Percentiles rank a stretch among this genome's conserved stretches.
These are phyloP conservation scores for Cotesia vestalis DNA, from an alignment of 1,140 invertebrate species.

Conservation along the genomic window DNA sequence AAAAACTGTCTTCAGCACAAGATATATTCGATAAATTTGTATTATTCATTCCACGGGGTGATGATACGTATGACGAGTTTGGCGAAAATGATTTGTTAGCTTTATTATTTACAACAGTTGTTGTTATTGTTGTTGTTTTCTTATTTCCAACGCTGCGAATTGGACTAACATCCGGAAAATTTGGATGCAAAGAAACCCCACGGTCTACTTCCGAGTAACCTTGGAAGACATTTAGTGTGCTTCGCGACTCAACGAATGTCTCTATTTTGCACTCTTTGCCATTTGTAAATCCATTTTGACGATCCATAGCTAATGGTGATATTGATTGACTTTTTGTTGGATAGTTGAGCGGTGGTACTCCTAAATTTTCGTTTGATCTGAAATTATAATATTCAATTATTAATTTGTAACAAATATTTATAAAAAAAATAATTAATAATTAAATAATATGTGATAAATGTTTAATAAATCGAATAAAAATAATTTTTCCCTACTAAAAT, in stretches of 20 bases:
- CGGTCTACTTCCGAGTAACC: constrained; percentile 60
- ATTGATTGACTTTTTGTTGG: constrained; percentile 61
- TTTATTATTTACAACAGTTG: constrained; percentile 51
- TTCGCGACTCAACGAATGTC: constrained; percentile 52
- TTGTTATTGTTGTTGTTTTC: constrained; percentile 47
- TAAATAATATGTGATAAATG: too few species aligned
- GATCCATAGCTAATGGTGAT: constrained; percentile 63
- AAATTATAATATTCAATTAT: constrained; percentile 24
- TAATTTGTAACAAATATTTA: constrained; percentile 21
- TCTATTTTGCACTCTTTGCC: constrained; percentile 57
- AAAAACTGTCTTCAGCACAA: constrained; percentile 49
- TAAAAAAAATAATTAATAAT: not conserved
- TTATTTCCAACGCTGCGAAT: constrained; percentile 39
- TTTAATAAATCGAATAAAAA: too few species aligned
- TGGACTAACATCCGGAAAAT: constrained; percentile 53
- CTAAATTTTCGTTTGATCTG: constrained; percentile 61
- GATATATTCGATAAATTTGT: constrained; percentile 34
- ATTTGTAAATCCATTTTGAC: constrained; percentile 61
- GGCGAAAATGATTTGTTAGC: constrained; percentile 55
- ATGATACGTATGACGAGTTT: constrained; percentile 46
- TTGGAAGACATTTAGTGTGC: constrained; percentile 44
- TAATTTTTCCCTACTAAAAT: not conserved
- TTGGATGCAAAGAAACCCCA: constrained; percentile 46
- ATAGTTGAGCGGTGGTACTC: constrained; percentile 48
- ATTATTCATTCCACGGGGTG: constrained; percentile 44